Percentiles rank a stretch among this genome's conserved stretches.
Conservation (phyloP, 2,113 vertebrate species). For the Semicossyphus pulcher region DNA sequence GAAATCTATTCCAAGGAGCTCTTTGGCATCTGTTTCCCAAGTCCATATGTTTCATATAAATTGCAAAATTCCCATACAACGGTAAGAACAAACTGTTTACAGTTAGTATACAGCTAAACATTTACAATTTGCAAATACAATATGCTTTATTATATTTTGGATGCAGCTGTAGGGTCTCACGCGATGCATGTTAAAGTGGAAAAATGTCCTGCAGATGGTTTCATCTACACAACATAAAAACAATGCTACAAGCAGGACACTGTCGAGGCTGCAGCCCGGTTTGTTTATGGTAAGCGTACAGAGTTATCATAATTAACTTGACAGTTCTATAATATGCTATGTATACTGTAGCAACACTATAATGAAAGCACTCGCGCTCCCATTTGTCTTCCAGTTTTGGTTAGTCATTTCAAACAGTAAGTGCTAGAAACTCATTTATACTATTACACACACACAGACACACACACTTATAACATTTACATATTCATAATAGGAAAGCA, state of each 20-base stretch:
- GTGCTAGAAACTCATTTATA: slow-evolving; percentile 18
- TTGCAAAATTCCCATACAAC: too few species aligned
- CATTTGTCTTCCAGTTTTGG: slow-evolving; percentile 38
- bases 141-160: not conserved
- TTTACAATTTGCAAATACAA: too few species aligned
- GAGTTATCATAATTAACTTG: slow-evolving; percentile 17
- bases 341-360: not conserved
- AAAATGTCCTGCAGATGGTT: not conserved
- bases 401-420: slow-evolving; percentile 33
- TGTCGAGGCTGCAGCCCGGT: not conserved
- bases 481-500: slow-evolving; percentile 61
- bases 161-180: not conserved
- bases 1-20: too few species aligned
- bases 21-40: too few species aligned
- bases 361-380: not conserved
- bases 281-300: slow-evolving; percentile 11
- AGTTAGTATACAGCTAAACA: too few species aligned
- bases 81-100: too few species aligned
- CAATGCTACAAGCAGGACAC: not conserved
- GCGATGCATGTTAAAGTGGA: not conserved
- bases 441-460: not conserved
- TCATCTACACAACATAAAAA: not conserved
- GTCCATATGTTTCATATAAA: too few species aligned
- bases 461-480: slow-evolving; percentile 42
- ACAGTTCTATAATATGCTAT: slow-evolving; percentile 7